Base-by-base conservation (phyloP, 2,888 invertebrate species). In the Dioctria rufipes region DNA sequence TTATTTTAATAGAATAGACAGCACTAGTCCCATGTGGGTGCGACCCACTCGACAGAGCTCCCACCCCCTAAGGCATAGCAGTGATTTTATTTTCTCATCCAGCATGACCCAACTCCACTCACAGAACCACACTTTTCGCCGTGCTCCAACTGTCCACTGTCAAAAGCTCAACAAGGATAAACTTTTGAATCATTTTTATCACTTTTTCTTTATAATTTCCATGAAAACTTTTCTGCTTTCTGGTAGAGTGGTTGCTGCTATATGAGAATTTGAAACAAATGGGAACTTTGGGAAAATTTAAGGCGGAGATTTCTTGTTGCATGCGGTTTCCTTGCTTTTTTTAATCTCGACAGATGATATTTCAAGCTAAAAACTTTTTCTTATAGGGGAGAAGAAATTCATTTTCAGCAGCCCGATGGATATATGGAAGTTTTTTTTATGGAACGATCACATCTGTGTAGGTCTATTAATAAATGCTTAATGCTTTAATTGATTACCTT, bases 111-210 rank as follows among this genome's bases (percentile, higher is more conserved):
- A 46, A 25, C 46, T 46, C 8, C 8, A 46, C 46, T 46, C 8
- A 6, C 8, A 8, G 2, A 46, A 8, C 46, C 46, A 8, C 46
- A 46, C 46, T 58, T 58, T 11, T 13, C 25, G 58, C 25, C n/a
- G 6, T n/a, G 25, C 37, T 49, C 42, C 37, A 37, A 49, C 49
- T 49, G 13, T 49, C 69, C 51, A 25, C 69, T 25, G 42, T 11
- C 25, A 58, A 58, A 58, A 58, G 11, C 58, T 25, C 49, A 5
- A 49, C 69, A 9, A 37, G 49, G 13, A 37, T 39, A 49, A 49
- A 69, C n/a, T 69, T 69, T 69, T 69, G 46, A 25, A 49, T 69
- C 39, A 69, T 69, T 69, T 69, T 69, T 69, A 46, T 66, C 66
- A 39, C 46, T 42, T 13, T 11, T 58, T 3, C 11, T 58, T 13